Percentiles rank a stretch among this genome's conserved stretches.
These are phyloP conservation scores for Sebastes aleutianus DNA, from an alignment of 2,797 vertebrate species.

Conservation along the genomic window DNA sequence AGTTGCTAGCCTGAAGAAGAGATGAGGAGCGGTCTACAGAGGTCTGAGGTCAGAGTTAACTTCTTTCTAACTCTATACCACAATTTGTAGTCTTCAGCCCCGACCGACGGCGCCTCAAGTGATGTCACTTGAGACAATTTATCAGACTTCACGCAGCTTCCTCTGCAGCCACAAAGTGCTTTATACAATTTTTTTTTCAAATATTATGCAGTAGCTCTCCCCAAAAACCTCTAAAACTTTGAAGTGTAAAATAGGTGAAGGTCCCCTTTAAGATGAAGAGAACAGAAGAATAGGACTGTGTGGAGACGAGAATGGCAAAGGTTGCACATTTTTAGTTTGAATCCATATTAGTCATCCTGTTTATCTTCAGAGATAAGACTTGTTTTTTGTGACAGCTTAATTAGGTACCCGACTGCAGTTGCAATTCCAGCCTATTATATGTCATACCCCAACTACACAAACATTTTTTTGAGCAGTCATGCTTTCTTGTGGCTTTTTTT, in stretches of 20 bases:
- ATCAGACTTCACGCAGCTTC: too few relatives aligned
- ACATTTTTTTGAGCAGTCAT: not conserved
- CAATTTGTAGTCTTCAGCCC: not conserved
- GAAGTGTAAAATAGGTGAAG: not conserved
- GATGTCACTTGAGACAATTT: not conserved
- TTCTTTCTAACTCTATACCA: too few relatives aligned
- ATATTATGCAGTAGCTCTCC: not conserved
- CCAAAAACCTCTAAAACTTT: not conserved
- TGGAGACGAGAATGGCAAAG: not conserved
- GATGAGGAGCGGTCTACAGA: not conserved
- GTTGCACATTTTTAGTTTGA: not conserved
- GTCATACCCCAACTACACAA: not conserved
- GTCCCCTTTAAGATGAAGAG: not conserved
- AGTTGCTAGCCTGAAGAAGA: not conserved
- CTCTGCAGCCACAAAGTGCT: not conserved
- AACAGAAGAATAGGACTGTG: not conserved
- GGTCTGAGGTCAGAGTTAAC: not conserved
- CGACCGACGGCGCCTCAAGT: not conserved
- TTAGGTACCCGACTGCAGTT: not conserved
- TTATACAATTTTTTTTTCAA: not conserved
- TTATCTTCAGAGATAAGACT: not conserved
- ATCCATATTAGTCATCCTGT: not conserved
- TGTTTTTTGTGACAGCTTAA: not conserved
- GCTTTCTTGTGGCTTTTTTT: too few relatives aligned
- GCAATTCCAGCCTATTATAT: not conserved